Evolutionary conservation across 2,888 invertebrate species (phyloP).

Genomic region (Urechis unicinctus): DNA sequence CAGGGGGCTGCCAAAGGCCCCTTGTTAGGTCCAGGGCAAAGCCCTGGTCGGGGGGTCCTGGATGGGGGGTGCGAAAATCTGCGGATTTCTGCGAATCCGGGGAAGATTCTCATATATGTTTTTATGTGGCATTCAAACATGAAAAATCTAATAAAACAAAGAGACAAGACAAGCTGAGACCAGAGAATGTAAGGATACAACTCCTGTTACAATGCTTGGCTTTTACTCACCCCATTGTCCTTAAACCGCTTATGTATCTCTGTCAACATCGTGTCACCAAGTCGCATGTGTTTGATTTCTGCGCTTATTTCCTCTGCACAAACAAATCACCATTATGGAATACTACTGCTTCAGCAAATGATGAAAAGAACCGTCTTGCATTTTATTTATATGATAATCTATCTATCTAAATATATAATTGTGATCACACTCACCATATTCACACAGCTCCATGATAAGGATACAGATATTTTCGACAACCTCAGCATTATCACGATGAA

Average conservation of each 20-base stretch:
- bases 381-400: neutral
- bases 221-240: slow-evolving; percentile 26
- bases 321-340: too few species aligned
- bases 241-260: slow-evolving; percentile 43
- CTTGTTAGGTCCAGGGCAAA: too few species aligned
- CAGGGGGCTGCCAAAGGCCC: too few species aligned
- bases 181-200: too few species aligned
- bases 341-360: neutral
- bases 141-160: too few species aligned
- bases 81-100: too few species aligned
- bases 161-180: too few species aligned
- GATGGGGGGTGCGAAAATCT: too few species aligned
- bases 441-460: slow-evolving; percentile 39
- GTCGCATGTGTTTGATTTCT: slow-evolving; percentile 35
- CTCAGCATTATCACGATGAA: slow-evolving; percentile 45
- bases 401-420: neutral
- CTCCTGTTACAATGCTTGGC: too few species aligned
- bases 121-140: too few species aligned
- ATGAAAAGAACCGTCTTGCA: neutral
- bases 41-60: too few species aligned
- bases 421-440: slow-evolving; percentile 35
- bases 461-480: slow-evolving; percentile 44
- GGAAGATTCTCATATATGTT: too few species aligned
- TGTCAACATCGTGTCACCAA: slow-evolving; percentile 32
- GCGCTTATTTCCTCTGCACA: slow-evolving; percentile 38